phyloP scores from a whole-genome alignment of 2,888 invertebrate genomes.

The Trilocha varians region DNA sequence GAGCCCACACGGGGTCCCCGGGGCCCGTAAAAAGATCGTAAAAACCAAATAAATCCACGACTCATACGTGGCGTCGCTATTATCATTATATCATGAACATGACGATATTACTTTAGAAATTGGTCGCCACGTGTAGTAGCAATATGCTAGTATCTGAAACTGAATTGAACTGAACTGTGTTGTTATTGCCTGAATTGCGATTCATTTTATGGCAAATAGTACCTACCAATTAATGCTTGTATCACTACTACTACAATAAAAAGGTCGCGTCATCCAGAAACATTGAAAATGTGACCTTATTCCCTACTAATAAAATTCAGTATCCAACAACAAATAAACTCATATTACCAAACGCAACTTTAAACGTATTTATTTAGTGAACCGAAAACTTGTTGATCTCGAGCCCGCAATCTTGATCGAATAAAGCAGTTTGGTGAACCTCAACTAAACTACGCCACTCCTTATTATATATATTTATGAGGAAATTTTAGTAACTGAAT shows the following conservation, averaged over 20 bases:
- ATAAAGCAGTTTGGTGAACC: conserved; percentile 56
- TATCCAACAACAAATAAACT: too few relatives aligned
- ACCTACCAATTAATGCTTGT: too few relatives aligned
- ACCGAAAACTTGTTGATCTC: conserved; percentile 15
- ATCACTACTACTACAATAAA: too few relatives aligned
- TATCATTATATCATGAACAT: conserved; percentile 62
- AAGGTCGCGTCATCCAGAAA: too few relatives aligned
- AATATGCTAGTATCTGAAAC: too few relatives aligned
- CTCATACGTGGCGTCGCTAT: conserved; percentile 44
- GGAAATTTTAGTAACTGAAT: too few relatives aligned
- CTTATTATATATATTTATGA: conserved; percentile 60
- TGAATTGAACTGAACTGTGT: too few relatives aligned
- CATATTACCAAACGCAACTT: background rate
- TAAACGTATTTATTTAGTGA: background rate
- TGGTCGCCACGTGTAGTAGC: too few relatives aligned
- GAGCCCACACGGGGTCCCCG: conserved; percentile 31
- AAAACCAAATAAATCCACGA: conserved; percentile 64
- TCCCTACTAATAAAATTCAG: too few relatives aligned
- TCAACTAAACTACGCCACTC: conserved; percentile 34
- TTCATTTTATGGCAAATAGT: too few relatives aligned
- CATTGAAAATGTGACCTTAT: too few relatives aligned
- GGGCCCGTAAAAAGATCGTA: conserved; percentile 68
- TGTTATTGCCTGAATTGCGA: too few relatives aligned
- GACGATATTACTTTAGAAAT: conserved; percentile 55
- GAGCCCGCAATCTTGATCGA: conserved; percentile 56